Evolutionary conservation across 2,113 vertebrate species (phyloP), one percentile per base, ranked within the genome.

Genomic region (Dissostichus mawsoni): DNA sequence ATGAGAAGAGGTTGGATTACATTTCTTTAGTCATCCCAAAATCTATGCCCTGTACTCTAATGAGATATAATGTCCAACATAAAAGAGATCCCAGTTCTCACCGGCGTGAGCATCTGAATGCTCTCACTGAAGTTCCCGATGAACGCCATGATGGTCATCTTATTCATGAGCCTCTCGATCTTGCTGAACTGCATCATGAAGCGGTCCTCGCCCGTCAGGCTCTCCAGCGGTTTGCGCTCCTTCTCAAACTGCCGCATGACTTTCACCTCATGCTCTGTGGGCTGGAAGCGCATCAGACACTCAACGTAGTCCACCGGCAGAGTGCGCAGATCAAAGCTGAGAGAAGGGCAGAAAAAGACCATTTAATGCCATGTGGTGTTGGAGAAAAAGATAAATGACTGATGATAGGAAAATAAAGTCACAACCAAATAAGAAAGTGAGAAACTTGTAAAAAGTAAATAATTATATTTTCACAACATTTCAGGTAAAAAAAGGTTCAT

Each of bases 181-280:
- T 97, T 98, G 90, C 97, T 97, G 92, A 99, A 98, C 75, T 97
- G 96, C 94, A 98, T 94, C 97, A 98, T 98, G 95, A 99, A 99
- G 80, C 97, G 94, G 81, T 99, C 98, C 94, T 99, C 97, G 0
- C 96, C 96, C 0, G 97, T 96, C 92, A 99, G 93, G 86, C 96
- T 96, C 59, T 98, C 98, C 76, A 97, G 84, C 0, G 97, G 96
- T 85, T 97, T 97, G 50, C 96, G 91, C 80, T 98, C 98, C 20
- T 96, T 96, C 93, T 99, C 98, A 0, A 97, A 98, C 83, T 97
- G 97, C 0, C 97, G 95, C 85, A 99, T 77, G 41, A 95, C 80
- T 94, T 97, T 98, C 0, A 95, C 94, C 91, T 99, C 98, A 0
- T 94, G 92, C 89, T 98, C 97, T 0, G 97, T 97, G 1, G 98